Base-by-base conservation (phyloP, 2,113 vertebrate species). In the Oostethus manadensis region DNA sequence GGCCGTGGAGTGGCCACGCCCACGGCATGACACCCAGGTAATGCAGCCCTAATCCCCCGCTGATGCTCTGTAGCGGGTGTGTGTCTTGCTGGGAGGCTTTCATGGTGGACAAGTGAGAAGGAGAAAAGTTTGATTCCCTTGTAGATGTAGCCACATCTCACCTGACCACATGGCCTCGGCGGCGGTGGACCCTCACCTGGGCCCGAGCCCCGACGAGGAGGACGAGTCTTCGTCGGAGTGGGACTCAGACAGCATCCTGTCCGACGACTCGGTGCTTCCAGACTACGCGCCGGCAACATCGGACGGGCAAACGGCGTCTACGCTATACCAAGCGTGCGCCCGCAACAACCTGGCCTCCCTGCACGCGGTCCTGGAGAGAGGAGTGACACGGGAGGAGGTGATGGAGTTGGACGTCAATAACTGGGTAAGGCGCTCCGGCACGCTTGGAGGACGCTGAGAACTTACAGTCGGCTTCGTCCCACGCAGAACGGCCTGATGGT, bases 401-500 rank as follows among this genome's bases (percentile, higher is more conserved):
- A 86, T 78, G 0, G 89, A 94, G 69, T 74, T 89, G 77, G 93
- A 96, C 58, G 40, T 84, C 75, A 95, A 95, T 0, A 85, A 92
- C 54, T 84, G 90, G 93, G 94, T 95, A 84, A 92, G 81, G 46
- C 47, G 40, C 18, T 42, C 13, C 21, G 60, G 56, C 46, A 44
- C 21, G 20, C 16, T 55, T 1, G 23, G 8, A 51, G 22, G 8
- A 11, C 18, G 8, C 29, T 42, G 22, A 17, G 16, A 16, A 21
- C 18, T 45, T 13, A 48, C 9, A 29, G 38, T 14, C 5, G 1
- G 20, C 38, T 55, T 6, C 0, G n/a, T 21, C 20, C 13, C 58
- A 42, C 46, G 45, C 88, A 96, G 93, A 95, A 93, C 0, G 92
- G 85, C 48, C 80, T 96, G 81, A 92, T 94, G 92, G 78, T 95